Conservation (phyloP, 2,797 vertebrate species). For the Hemibagrus guttatus region DNA sequence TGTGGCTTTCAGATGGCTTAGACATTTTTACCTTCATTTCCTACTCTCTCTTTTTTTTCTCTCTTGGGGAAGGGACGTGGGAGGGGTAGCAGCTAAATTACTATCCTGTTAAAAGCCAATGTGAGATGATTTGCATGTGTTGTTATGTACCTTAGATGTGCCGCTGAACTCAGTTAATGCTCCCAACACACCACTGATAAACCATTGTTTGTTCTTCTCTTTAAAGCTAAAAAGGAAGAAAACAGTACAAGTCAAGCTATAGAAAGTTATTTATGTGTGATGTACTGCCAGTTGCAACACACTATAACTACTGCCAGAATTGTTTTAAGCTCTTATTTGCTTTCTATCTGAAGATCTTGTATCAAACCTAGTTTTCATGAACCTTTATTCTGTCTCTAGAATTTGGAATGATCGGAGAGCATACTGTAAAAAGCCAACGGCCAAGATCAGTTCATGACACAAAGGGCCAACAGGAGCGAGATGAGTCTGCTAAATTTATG, state of each 20-base stretch:
- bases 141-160: constrained; percentile 80
- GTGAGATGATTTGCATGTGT: constrained; percentile 82
- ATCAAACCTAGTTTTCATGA: constrained; percentile 92
- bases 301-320: constrained; percentile 67
- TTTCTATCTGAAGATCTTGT: constrained; percentile 74
- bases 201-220: constrained; percentile 76
- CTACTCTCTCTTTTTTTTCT: constrained; percentile 56
- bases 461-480: constrained; percentile 99
- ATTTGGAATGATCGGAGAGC: constrained; percentile 99
- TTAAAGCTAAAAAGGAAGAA: constrained; percentile 63
- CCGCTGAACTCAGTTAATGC: constrained; percentile 81
- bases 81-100: constrained; percentile 56
- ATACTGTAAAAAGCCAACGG: constrained; percentile 99
- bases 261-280: constrained; percentile 74
- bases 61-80: constrained; percentile 51
- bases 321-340: constrained; percentile 64
- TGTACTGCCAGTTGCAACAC: constrained; percentile 71
- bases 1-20: constrained; percentile 84
- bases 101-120: constrained; percentile 59
- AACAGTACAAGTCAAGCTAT: constrained; percentile 61
- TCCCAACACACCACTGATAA: constrained; percentile 79
- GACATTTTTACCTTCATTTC: constrained; percentile 79
- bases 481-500: constrained; percentile 99
- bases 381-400: constrained; percentile 99
- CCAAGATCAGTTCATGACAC: constrained; percentile 99